Base-by-base conservation (phyloP, 2,888 invertebrate species). In the Thymelicus acteon region DNA sequence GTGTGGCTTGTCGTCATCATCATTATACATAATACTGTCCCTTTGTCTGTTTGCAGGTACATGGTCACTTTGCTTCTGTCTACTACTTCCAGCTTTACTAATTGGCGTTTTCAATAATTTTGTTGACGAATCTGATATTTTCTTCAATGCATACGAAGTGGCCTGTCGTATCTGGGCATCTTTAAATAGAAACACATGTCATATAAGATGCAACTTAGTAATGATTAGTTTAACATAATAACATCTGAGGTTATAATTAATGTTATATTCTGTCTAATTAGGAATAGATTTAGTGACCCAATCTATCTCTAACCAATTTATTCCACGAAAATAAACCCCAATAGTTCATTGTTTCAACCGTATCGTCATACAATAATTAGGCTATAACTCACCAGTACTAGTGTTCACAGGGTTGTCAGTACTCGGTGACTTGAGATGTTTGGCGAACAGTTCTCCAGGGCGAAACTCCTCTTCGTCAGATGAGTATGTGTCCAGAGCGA, bases 381-480 rank as follows among this genome's bases (percentile, higher is more conserved):
- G 39, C n/a, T 6, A 60, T n/a, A 1, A 62, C 68, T 68, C 61
- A 68, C 68, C 60, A 19, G 52, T 67, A 12, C 12, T 67, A 37
- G 66, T 48, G 15, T 31, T 60, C 19, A 4, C 52, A 15, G 64
- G 15, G 13, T 13, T 71, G 24, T 52, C 67, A 47, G 62, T 49
- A 7, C 24, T 13, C 31, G 52, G 64, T 67, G 86, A 77, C 91
- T 75, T 92, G 80, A 82, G 73, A 58, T 86, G 85, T 58, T 91
- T 91, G 0, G 95, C 95, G 90, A 97, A 97, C 76, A 96, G 88
- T 76, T 95, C 95, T 0, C 97, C 97, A 0, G 95, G 92, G 8
- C 88, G 85, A 79, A 96, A 94, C n/a, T 95, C 94, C 0, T 95
- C 94, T 0, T 95, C 94, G 68, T 95, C 95, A 0, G 95, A 94